Conservation (phyloP, 1,140 invertebrate genomes). For the Cataglyphis hispanica region DNA sequence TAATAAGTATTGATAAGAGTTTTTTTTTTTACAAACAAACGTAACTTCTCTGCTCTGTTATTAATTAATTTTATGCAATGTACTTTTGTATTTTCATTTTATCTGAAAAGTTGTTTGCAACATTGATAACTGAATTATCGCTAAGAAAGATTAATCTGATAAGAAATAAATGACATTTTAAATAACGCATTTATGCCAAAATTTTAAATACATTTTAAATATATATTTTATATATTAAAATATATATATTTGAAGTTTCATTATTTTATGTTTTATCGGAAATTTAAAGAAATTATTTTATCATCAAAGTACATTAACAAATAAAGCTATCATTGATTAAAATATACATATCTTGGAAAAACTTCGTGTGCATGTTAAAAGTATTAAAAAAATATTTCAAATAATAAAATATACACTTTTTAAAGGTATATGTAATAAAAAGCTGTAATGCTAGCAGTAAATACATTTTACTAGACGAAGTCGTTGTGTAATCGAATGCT, state of each 20-base stretch:
- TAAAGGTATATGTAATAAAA: background rate
- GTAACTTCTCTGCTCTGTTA: background rate
- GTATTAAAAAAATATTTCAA: no score
- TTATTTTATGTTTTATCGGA: no score
- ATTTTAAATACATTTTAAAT: no score
- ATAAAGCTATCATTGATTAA: no score
- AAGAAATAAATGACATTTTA: background rate
- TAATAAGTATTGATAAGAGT: background rate
- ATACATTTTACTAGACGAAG: background rate
- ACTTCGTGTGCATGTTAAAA: no score
- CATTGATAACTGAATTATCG: slow-evolving; percentile 14
- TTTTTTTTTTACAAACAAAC: background rate
- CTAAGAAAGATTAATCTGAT: background rate
- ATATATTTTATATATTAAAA: no score
- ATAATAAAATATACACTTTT: no score
- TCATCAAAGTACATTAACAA: no score
- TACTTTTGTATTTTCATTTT: background rate
- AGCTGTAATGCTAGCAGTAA: background rate
- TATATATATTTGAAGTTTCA: no score
- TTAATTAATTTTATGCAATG: background rate
- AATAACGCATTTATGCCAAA: background rate
- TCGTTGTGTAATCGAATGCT: slow-evolving; percentile 68
- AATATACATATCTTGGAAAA: no score
- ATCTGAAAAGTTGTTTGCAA: slow-evolving; percentile 16
- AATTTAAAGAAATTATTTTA: no score